phyloP scores from a whole-genome alignment of 2,797 vertebrate species.

The Coranthus polyacanthus region DNA sequence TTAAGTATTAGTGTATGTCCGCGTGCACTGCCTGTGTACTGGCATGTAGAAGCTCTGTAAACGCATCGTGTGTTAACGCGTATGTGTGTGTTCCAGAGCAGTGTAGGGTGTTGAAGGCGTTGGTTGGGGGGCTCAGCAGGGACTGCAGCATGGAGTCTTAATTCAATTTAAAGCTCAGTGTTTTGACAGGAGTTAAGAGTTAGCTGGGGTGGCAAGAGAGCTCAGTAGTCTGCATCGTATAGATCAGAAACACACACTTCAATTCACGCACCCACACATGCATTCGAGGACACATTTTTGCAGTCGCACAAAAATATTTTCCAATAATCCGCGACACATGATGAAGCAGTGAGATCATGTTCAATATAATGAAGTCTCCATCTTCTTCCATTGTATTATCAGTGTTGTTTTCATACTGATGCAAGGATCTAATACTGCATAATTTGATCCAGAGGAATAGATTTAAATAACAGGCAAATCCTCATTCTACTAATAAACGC shows the following conservation, averaged over 20 bases:
- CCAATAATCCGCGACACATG: slow-evolving; percentile 28
- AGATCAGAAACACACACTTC: slow-evolving; percentile 72
- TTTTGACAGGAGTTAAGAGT: slow-evolving; percentile 91
- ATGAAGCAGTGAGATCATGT: slow-evolving; percentile 34
- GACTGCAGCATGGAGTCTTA: slow-evolving; percentile 89
- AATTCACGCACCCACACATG: slow-evolving; percentile 20
- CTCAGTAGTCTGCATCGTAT: slow-evolving; percentile 76
- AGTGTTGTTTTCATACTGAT: slow-evolving; percentile 49
- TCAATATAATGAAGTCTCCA: slow-evolving; percentile 33
- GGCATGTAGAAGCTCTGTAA: slow-evolving; percentile 55
- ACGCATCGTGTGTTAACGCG: background rate
- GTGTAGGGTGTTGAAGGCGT: slow-evolving; percentile 69
- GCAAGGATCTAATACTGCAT: slow-evolving; percentile 56
- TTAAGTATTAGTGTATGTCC: background rate
- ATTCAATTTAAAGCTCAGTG: slow-evolving; percentile 91
- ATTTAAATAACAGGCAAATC: slow-evolving; percentile 54
- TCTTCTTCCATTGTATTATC: slow-evolving; percentile 41
- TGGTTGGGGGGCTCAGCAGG: slow-evolving; percentile 70
- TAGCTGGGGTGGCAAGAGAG: slow-evolving; percentile 82
- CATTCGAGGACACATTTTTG: background rate
- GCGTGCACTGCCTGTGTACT: background rate
- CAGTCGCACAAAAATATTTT: slow-evolving; percentile 15
- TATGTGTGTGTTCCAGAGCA: slow-evolving; percentile 41
- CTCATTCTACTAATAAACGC: slow-evolving; percentile 51
- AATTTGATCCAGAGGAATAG: slow-evolving; percentile 62